Evolutionary conservation across 2,797 vertebrate species (phyloP).

Genomic region (Halcyon badia): DNA sequence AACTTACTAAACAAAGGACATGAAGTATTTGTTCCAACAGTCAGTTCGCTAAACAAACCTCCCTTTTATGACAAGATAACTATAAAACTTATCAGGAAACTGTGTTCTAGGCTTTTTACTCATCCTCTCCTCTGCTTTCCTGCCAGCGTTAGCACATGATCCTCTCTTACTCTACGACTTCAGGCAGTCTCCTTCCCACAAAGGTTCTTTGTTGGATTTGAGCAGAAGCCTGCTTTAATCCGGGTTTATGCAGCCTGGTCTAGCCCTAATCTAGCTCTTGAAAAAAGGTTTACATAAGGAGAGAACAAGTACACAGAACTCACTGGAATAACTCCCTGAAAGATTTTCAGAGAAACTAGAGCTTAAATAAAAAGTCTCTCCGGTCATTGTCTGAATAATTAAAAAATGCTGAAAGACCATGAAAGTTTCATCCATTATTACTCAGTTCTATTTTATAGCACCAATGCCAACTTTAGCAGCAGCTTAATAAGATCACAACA

Average conservation of each 20-base stretch:
- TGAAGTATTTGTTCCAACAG: too few relatives aligned
- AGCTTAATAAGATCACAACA: neutral
- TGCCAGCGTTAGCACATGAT: neutral
- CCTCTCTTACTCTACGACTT: neutral
- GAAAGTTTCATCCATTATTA: neutral
- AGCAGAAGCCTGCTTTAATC: neutral
- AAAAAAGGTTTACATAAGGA: neutral
- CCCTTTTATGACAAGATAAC: neutral
- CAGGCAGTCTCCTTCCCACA: constrained; percentile 2
- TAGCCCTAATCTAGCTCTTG: neutral
- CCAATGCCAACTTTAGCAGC: neutral
- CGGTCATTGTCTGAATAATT: neutral
- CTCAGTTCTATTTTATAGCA: neutral
- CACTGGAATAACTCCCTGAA: neutral
- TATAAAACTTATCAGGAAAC: neutral
- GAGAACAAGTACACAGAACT: neutral
- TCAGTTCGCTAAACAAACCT: neutral
- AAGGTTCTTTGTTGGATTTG: constrained; percentile 2
- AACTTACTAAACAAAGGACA: rapidly evolving
- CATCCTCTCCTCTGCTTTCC: neutral
- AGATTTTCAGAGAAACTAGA: neutral
- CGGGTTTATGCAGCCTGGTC: neutral
- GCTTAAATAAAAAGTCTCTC: neutral
- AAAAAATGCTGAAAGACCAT: neutral
- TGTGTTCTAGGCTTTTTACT: neutral